phyloP scores from a whole-genome alignment of 2,888 invertebrate genomes.

The Amphipoea oculea region DNA sequence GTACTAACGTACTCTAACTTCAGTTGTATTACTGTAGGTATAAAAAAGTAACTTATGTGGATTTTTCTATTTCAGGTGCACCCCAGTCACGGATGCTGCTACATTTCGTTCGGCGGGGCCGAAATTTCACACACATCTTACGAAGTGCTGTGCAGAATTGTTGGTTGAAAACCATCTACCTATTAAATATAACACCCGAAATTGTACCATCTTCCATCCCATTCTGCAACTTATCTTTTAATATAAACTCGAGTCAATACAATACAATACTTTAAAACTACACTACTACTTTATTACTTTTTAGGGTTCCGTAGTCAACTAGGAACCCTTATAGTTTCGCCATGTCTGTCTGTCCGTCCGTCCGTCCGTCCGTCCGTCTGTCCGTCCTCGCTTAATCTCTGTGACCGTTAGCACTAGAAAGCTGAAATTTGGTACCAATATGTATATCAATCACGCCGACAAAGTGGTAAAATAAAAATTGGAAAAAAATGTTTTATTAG shows the following conservation, averaged over 20 bases:
- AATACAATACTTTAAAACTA: too few relatives aligned
- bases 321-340: too few relatives aligned
- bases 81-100: conserved; percentile 83
- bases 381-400: too few relatives aligned
- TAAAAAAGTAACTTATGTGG: neutral
- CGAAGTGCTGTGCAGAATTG: conserved; percentile 82
- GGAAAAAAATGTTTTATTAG: too few relatives aligned
- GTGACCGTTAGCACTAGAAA: too few relatives aligned
- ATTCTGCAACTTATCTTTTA: neutral
- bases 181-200: neutral
- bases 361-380: too few relatives aligned
- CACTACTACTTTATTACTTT: too few relatives aligned
- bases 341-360: too few relatives aligned
- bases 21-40: neutral
- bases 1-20: neutral
- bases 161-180: conserved; percentile 48
- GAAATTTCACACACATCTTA: conserved; percentile 81
- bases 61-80: conserved; percentile 78
- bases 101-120: conserved; percentile 83
- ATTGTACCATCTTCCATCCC: neutral
- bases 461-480: too few relatives aligned
- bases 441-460: too few relatives aligned
- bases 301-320: too few relatives aligned
- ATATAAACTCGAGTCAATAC: neutral
- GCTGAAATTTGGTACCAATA: too few relatives aligned